phyloP scores from a whole-genome alignment of 2,888 invertebrate species.

The Coelinius sp. region DNA sequence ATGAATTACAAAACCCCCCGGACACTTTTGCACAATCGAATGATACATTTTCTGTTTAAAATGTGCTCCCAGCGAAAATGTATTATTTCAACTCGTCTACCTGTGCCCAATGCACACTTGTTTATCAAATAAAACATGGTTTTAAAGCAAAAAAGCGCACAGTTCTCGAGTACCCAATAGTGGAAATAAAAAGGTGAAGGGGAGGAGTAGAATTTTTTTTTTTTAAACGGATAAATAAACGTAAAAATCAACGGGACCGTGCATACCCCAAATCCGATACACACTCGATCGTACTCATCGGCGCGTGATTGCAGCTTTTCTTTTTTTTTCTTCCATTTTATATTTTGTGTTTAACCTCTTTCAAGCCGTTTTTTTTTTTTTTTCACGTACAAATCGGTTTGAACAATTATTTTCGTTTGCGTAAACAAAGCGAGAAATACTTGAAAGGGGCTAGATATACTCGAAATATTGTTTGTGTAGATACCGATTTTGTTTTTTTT shows the following conservation, averaged over 20 bases:
- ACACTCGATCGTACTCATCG: constrained; percentile 26
- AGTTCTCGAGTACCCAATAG: background rate
- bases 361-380: constrained; percentile 26
- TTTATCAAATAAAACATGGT: constrained; percentile 50
- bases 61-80: constrained; percentile 44
- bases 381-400: constrained; percentile 30
- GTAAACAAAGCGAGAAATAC: constrained; percentile 64
- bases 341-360: constrained; percentile 40
- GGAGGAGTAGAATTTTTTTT: background rate
- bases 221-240: constrained; percentile 11
- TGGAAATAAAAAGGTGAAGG: constrained; percentile 2
- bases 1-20: constrained; percentile 19
- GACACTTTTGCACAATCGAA: constrained; percentile 48
- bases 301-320: constrained; percentile 8
- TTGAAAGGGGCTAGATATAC: constrained; percentile 59
- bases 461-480: constrained; percentile 33
- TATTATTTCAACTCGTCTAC: constrained; percentile 18
- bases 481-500: constrained; percentile 4
- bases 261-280: constrained; percentile 21
- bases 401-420: constrained; percentile 63
- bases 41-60: constrained; percentile 44
- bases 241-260: constrained; percentile 5
- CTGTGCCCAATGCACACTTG: constrained; percentile 44
- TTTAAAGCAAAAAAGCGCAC: constrained; percentile 8
- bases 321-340: constrained; percentile 42